Evolutionary conservation across 1,140 invertebrate genomes (phyloP), one percentile per base, ranked within the genome.

Genomic region (Aricia agestis): DNA sequence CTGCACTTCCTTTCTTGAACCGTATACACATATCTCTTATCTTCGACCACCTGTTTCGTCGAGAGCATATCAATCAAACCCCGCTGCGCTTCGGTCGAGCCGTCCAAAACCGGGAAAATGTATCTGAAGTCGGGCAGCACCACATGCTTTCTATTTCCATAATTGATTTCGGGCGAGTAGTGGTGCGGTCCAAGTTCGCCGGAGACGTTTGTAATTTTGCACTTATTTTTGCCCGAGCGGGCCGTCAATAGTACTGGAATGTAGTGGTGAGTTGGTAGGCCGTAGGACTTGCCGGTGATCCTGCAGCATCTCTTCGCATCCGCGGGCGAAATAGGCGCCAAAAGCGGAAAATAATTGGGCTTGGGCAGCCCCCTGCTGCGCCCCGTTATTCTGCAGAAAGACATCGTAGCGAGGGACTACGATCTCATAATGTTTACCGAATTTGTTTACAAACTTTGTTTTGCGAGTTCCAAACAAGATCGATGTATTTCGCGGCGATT

Each of bases 301-400:
- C 95, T 93, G 82, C 96, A 97, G 77, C 95, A 95, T 70, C 95
- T 93, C 82, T 95, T 95, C 1, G 96, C 96, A 78, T 96, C 96
- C 2, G 95, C 95, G 3, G 96, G 96, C 66, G 95, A 96, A 70
- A 97, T 95, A 0, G 96, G 95, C 17, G 96, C 96, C 36, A 97
- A 90, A 32, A 97, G 91, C 2, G 96, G 96, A 79, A 97, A 96
- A 83, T 97, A 97, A 89, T 97, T 96, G 41, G 96, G 95, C 77
- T 96, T 95, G 58, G 96, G 95, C 74, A 97, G 93, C 75, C 95
- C 95, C 59, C 95, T 93, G 84, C 95, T 96, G 77, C 94, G 94
- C 42, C 95, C 96, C 42, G 96, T 97, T 72, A 97, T 97, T 86
- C 96, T 94, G 90, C 96, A 97, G 83, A 94, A 96, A 65, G 95